Conservation (phyloP, 2,888 invertebrate species). For the Tachina fera region DNA sequence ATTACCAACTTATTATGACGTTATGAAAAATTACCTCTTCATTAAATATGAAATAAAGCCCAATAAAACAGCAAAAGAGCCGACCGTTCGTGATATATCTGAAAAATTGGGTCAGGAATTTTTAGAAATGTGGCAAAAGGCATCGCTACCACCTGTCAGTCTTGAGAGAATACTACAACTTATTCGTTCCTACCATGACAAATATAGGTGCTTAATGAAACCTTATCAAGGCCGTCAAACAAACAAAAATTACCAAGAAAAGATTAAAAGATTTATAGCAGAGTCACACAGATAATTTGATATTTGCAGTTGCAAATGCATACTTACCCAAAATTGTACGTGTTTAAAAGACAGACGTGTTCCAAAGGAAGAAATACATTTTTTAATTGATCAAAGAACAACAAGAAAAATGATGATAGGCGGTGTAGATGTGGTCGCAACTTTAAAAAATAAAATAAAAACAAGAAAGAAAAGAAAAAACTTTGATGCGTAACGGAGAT, state of each 20-base stretch:
- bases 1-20: background rate
- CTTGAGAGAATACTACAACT: slow-evolving; percentile 2
- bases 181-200: background rate
- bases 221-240: background rate
- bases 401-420: background rate
- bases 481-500: background rate
- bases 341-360: slow-evolving; percentile 9
- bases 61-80: too few species aligned
- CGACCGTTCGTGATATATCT: too few species aligned
- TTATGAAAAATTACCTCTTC: too few species aligned
- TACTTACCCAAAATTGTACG: background rate
- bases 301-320: background rate
- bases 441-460: background rate
- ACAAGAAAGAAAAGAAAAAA: slow-evolving; percentile 4
- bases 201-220: background rate
- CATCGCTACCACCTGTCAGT: background rate
- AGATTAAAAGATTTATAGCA: background rate
- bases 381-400: background rate
- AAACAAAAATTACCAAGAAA: background rate
- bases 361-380: background rate
- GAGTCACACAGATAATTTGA: background rate
- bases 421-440: background rate
- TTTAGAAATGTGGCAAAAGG: background rate
- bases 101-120: too few species aligned
- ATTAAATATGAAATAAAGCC: too few species aligned